Conservation (phyloP, 1,140 invertebrate genomes). For the Oscheius sp. region DNA sequence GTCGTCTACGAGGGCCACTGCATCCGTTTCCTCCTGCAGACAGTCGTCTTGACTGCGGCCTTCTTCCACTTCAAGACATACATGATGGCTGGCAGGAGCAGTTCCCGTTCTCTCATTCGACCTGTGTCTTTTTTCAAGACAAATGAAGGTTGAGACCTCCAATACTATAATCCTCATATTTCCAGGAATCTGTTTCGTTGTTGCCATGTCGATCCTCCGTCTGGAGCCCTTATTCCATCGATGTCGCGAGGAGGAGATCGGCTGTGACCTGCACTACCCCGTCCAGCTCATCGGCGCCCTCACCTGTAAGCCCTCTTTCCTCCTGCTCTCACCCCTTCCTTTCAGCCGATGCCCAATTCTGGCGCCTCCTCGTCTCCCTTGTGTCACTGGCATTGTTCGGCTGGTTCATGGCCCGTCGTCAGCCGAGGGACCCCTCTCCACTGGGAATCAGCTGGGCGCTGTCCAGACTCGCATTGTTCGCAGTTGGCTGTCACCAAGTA, state of each 20-base stretch:
- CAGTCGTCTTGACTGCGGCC: not conserved
- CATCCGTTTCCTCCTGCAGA: slow-evolving; percentile 31
- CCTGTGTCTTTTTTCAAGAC: too few species aligned
- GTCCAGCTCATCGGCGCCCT: not conserved
- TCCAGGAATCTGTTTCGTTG: slow-evolving; percentile 8
- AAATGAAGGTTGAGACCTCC: too few species aligned
- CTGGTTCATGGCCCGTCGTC: not conserved
- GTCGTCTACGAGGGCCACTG: slow-evolving; percentile 35
- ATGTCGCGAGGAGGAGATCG: slow-evolving; percentile 34
- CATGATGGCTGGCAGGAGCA: not conserved
- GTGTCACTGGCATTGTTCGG: not conserved
- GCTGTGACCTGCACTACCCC: slow-evolving; percentile 3
- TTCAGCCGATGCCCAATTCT: slow-evolving; percentile 1
- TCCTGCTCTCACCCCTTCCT: not conserved
- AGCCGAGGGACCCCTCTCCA: too few species aligned
- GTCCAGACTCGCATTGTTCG: not conserved
- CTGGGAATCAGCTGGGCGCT: not conserved
- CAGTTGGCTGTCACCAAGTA: not conserved
- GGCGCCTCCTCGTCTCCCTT: not conserved
- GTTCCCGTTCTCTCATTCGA: not conserved
- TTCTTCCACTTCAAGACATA: not conserved
- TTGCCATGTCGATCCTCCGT: slow-evolving; percentile 1
- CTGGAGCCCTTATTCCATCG: slow-evolving; percentile 27
- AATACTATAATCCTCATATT: too few species aligned
- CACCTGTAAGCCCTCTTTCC: not conserved